A percentile compares a stretch with the other conserved stretches of the same genome.
phyloP scores from a whole-genome alignment of 2,888 invertebrate genomes.

The Cryptophagus acutangulus region DNA sequence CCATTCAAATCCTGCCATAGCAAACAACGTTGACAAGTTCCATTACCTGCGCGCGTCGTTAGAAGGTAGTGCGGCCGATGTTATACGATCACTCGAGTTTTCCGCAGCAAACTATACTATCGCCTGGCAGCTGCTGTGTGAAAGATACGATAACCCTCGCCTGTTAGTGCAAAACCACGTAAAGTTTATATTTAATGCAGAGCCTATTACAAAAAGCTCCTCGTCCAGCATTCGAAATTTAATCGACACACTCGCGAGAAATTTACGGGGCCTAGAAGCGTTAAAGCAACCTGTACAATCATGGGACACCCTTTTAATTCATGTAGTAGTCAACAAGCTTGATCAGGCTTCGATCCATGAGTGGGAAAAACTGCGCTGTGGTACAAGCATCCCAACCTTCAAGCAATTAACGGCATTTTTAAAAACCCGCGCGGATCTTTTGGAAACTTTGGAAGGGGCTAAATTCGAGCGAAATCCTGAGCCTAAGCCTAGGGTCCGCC shows the following conservation, averaged over 20 bases:
- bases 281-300: conserved; percentile 5
- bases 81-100: too few relatives aligned
- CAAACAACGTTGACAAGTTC: too few relatives aligned
- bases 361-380: conserved; percentile 8
- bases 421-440: conserved; percentile 10
- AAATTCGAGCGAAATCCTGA: too few relatives aligned
- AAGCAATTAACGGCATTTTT: conserved; percentile 9
- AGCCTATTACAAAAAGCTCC: too few relatives aligned
- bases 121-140: too few relatives aligned
- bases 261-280: too few relatives aligned
- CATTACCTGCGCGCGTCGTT: background rate
- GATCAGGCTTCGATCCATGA: background rate
- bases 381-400: too few relatives aligned
- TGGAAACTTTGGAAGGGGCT: background rate
- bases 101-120: too few relatives aligned
- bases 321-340: conserved; percentile 1
- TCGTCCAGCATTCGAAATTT: conserved; percentile 6
- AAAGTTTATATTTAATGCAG: too few relatives aligned
- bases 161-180: background rate
- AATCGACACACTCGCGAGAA: too few relatives aligned
- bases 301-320: conserved; percentile 6
- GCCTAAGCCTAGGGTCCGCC: too few relatives aligned
- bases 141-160: too few relatives aligned
- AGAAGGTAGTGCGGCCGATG: background rate
- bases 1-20: background rate